phyloP scores from a whole-genome alignment of 2,888 invertebrate species.

The Bombylius discolor region DNA sequence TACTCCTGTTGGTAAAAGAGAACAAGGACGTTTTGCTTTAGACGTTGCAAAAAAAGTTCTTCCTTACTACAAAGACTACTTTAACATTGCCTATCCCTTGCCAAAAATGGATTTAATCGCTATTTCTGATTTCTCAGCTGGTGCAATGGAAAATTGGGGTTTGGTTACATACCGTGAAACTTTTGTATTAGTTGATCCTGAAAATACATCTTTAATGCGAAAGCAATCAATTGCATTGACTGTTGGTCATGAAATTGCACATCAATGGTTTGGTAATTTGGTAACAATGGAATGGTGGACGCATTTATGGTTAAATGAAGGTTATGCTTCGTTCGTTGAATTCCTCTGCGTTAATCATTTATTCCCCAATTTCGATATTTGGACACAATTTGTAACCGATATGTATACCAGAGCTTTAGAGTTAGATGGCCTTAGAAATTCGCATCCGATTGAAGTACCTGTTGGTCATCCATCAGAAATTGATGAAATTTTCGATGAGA shows the following conservation, averaged over 20 bases:
- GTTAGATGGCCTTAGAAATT: slow-evolving; percentile 77
- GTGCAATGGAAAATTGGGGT: slow-evolving; percentile 99
- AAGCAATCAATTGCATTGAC: slow-evolving; percentile 81
- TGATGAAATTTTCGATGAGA: slow-evolving; percentile 95
- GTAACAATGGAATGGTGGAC: slow-evolving; percentile 99
- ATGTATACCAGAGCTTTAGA: slow-evolving; percentile 73
- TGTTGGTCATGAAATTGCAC: slow-evolving; percentile 86
- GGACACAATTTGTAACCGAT: slow-evolving; percentile 91
- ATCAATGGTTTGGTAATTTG: slow-evolving; percentile 97
- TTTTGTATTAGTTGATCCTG: slow-evolving; percentile 76
- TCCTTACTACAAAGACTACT: slow-evolving; percentile 90
- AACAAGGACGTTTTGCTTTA: slow-evolving; percentile 83
- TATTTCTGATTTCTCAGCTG: slow-evolving; percentile 87
- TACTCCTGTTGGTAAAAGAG: slow-evolving; percentile 79
- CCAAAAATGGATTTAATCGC: slow-evolving; percentile 96
- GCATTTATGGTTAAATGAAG: slow-evolving; percentile 91
- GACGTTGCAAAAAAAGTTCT: slow-evolving; percentile 85
- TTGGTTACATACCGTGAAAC: slow-evolving; percentile 86
- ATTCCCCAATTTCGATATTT: slow-evolving; percentile 92
- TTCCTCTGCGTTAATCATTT: slow-evolving; percentile 84
- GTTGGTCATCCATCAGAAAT: slow-evolving; percentile 90
- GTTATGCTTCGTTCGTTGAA: slow-evolving; percentile 92
- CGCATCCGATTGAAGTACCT: slow-evolving; percentile 92
- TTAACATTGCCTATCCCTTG: slow-evolving; percentile 85
- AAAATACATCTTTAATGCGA: slow-evolving; percentile 72